phyloP scores from a whole-genome alignment of 2,797 vertebrate species.

The Zalophus californianus region DNA sequence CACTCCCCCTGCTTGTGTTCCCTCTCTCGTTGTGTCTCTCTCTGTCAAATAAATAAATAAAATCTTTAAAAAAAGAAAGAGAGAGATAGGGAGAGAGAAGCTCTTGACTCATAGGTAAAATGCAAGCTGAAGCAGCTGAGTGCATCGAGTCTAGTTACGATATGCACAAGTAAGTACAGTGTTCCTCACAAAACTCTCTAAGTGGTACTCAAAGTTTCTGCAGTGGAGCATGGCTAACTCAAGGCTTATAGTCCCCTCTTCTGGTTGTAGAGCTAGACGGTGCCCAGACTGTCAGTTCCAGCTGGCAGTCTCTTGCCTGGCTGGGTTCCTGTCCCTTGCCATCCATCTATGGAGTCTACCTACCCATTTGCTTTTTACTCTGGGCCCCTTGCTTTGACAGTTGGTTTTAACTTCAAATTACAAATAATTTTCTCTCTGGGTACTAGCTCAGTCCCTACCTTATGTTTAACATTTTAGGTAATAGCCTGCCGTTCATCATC shows the following conservation, averaged over 20 bases:
- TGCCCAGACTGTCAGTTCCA: neutral
- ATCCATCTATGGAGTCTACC: neutral
- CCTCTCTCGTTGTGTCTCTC: no score
- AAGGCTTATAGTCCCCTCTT: neutral
- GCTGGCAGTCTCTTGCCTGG: neutral
- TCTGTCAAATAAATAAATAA: no score
- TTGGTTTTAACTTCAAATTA: constrained; percentile 70
- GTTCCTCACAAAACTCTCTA: neutral
- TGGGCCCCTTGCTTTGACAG: constrained; percentile 55
- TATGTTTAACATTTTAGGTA: constrained; percentile 74
- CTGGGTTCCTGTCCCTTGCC: neutral
- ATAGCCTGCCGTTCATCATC: constrained; percentile 12
- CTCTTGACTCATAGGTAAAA: neutral
- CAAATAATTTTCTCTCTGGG: constrained; percentile 70
- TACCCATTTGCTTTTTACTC: constrained; percentile 47
- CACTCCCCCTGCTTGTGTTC: no score
- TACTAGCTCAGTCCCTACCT: constrained; percentile 50
- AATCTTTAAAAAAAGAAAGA: no score
- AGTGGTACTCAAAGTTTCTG: neutral
- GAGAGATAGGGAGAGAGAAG: neutral
- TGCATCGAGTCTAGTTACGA: neutral
- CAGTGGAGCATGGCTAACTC: no score
- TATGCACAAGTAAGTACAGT: neutral
- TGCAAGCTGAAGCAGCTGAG: neutral
- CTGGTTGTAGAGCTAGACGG: neutral